These are phyloP conservation scores for Oncorhynchus kisutch DNA, from an alignment of 2,113 vertebrate genomes.

Conservation along the genomic window DNA sequence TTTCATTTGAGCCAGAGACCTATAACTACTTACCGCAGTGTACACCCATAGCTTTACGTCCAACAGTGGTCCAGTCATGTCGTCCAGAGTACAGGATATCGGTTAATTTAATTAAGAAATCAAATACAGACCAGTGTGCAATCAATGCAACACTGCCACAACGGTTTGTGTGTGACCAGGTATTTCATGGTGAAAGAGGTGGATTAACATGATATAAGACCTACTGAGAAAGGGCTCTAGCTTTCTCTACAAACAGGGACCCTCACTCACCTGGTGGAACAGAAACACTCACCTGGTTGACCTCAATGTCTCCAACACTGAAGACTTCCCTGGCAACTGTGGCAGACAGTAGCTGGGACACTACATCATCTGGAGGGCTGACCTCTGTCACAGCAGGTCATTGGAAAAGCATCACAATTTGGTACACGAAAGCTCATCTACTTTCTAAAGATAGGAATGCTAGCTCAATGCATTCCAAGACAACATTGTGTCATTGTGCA, in stretches of 20 bases:
- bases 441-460: no score
- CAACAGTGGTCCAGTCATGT: slow-evolving; percentile 85
- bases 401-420: neutral
- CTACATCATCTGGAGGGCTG: slow-evolving; percentile 75
- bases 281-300: slow-evolving; percentile 75
- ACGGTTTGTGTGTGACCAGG: no score
- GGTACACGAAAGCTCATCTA: no score
- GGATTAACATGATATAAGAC: neutral
- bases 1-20: neutral
- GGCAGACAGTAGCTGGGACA: slow-evolving; percentile 84
- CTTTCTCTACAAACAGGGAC: neutral
- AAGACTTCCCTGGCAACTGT: slow-evolving; percentile 69
- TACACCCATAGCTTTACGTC: slow-evolving; percentile 85
- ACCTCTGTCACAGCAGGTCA: slow-evolving; percentile 29
- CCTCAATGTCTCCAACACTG: slow-evolving; percentile 71
- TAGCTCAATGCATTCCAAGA: neutral
- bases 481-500: no score
- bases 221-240: neutral
- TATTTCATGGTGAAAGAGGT: no score
- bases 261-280: no score
- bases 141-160: no score
- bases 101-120: slow-evolving; percentile 56
- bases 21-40: slow-evolving; percentile 65
- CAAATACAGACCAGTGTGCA: neutral
- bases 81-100: slow-evolving; percentile 84